Base-by-base conservation (phyloP, 2,888 invertebrate species). In the Oscheius sp. region DNA sequence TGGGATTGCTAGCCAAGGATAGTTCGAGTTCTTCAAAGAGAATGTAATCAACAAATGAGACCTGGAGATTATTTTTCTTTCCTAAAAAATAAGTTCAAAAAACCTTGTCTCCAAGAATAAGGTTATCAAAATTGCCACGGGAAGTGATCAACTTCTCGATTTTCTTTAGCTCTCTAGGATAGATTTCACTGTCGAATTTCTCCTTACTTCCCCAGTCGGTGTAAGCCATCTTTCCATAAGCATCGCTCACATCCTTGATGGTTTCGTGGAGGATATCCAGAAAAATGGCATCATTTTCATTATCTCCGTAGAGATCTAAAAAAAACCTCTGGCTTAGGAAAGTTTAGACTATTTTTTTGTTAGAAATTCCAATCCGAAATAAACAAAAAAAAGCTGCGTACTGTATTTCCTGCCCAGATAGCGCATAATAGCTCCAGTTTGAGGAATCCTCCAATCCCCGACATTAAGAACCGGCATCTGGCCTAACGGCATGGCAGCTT, bases 1-100 rank as follows among this genome's bases (percentile, higher is more conserved):
- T 66, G 31, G 76, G 69, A 10, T 72, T 68, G 50, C 81, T 74
- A 37, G 76, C 64, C 37, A 78, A 70, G 39, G 74, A 70, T 29
- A 79, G 70, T 73, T 83, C 82, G 46, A 83, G 73, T 61, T 78
- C 77, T 65, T 83, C 83, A 73, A 78, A 83, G 23, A 82, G 68
- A 3, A 73, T 68, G 70, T 83, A 83, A 71, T 83, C 83, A 3
- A 78, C 82, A 66, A 67, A 83, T 53, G 74, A 73, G 58, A 79
- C 68, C 76, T 78, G n/a, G n/a, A n/a, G n/a, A n/a, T n/a, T n/a
- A n/a, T n/a, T n/a, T n/a, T n/a, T n/a, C n/a, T n/a, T n/a, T n/a
- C n/a, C n/a, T n/a, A n/a, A n/a, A n/a, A n/a, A n/a, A n/a, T n/a
- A n/a, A n/a, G n/a, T n/a, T n/a, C n/a, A n/a, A n/a, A n/a, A n/a